phyloP scores from a whole-genome alignment of 1,140 invertebrate genomes.

The Plectrocnemia conspersa region DNA sequence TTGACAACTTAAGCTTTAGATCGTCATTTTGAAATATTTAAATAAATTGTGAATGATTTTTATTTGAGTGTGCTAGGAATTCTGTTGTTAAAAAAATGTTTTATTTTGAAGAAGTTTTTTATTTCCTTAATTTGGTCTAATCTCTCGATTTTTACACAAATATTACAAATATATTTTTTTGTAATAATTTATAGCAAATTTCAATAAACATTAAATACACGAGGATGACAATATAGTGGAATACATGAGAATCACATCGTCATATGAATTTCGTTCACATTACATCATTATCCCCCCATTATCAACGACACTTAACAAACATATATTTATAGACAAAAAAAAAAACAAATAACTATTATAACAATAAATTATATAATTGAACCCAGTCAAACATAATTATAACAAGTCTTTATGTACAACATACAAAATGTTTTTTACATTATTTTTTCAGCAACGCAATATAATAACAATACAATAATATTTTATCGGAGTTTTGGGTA shows the following conservation, averaged over 20 bases:
- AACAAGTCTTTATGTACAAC: too few relatives aligned
- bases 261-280: background rate
- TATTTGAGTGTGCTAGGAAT: too few relatives aligned
- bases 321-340: constrained; percentile 13
- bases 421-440: too few relatives aligned
- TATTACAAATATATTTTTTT: constrained; percentile 27
- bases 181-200: constrained; percentile 19
- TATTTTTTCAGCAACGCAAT: too few relatives aligned
- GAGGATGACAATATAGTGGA: constrained; percentile 20
- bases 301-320: background rate
- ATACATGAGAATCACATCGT: constrained; percentile 18
- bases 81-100: constrained; percentile 4
- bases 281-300: constrained; percentile 3
- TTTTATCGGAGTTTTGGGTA: too few relatives aligned
- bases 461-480: too few relatives aligned
- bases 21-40: too few relatives aligned
- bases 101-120: constrained; percentile 27
- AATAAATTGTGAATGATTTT: too few relatives aligned
- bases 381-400: too few relatives aligned
- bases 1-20: too few relatives aligned
- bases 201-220: constrained; percentile 22
- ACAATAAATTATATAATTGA: constrained; percentile 8
- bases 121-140: constrained; percentile 36
- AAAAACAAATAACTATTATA: constrained; percentile 2
- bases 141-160: constrained; percentile 32